Conservation (phyloP, 2,113 vertebrate species). For the Alexandromys fortis region DNA sequence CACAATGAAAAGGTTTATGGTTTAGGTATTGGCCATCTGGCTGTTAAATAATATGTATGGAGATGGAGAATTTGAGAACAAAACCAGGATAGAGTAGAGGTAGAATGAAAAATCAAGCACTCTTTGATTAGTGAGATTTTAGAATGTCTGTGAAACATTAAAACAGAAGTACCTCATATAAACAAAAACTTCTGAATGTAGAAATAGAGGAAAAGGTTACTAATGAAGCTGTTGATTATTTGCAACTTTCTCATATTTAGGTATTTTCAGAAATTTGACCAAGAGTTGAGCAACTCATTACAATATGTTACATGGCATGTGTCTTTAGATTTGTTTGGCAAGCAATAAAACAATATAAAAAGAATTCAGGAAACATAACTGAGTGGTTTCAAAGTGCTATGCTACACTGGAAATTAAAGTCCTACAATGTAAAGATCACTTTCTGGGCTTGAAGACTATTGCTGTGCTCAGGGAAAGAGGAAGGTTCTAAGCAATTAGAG, state of each 20-base stretch:
- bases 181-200: neutral
- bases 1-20: neutral
- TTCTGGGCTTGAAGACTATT: constrained; percentile 1
- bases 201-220: neutral
- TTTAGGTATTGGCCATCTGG: neutral
- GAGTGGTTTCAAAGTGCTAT: neutral
- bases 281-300: neutral
- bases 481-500: neutral
- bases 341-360: constrained; percentile 17
- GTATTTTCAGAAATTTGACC: neutral
- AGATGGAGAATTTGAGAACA: neutral
- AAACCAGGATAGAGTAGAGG: neutral
- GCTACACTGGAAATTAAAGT: neutral
- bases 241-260: neutral
- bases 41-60: neutral
- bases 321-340: neutral
- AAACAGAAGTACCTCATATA: neutral
- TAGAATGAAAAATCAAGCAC: neutral
- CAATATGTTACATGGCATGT: neutral
- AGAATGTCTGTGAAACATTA: neutral
- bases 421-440: neutral
- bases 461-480: neutral
- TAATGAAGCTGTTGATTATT: neutral
- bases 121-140: neutral
- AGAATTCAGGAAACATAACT: constrained; percentile 2